Evolutionary conservation across 1,140 invertebrate species (phyloP).

Genomic region (Drosophila nebulosa): DNA sequence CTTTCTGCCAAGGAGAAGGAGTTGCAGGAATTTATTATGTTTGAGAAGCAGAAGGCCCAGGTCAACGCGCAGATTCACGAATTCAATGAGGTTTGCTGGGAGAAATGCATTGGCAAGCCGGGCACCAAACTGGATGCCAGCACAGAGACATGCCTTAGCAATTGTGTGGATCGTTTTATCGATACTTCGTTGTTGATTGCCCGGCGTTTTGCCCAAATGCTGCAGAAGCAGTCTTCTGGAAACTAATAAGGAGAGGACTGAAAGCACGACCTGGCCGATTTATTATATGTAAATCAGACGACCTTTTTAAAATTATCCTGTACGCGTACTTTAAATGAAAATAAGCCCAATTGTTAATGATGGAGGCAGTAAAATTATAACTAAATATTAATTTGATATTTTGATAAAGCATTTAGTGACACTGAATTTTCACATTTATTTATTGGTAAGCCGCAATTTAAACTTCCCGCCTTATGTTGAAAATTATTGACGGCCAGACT

Average conservation of each 20-base stretch:
- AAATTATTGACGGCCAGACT: neutral
- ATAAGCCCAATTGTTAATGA: too few relatives aligned
- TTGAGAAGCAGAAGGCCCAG: conserved; percentile 93
- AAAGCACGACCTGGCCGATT: too few relatives aligned
- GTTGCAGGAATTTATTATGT: conserved; percentile 90
- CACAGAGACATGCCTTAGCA: conserved; percentile 94
- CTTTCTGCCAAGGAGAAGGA: conserved; percentile 84
- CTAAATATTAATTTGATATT: too few relatives aligned
- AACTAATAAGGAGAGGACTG: neutral
- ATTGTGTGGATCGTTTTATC: conserved; percentile 97
- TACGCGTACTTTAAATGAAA: too few relatives aligned
- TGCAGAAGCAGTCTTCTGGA: conserved; percentile 57
- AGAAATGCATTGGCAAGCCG: conserved; percentile 95
- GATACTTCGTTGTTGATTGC: conserved; percentile 93
- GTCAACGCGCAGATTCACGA: conserved; percentile 94
- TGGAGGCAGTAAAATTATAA: neutral
- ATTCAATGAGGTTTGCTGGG: conserved; percentile 97
- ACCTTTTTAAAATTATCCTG: too few relatives aligned
- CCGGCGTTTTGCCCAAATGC: conserved; percentile 89
- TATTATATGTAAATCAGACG: too few relatives aligned
- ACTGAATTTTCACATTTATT: too few relatives aligned
- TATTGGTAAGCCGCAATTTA: neutral
- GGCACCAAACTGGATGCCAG: conserved; percentile 91
- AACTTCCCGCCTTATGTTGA: neutral
- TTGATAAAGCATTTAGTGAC: too few relatives aligned